These are phyloP conservation scores for Neodiprion virginianus DNA, from an alignment of 1,140 invertebrate species.

Conservation along the genomic window DNA sequence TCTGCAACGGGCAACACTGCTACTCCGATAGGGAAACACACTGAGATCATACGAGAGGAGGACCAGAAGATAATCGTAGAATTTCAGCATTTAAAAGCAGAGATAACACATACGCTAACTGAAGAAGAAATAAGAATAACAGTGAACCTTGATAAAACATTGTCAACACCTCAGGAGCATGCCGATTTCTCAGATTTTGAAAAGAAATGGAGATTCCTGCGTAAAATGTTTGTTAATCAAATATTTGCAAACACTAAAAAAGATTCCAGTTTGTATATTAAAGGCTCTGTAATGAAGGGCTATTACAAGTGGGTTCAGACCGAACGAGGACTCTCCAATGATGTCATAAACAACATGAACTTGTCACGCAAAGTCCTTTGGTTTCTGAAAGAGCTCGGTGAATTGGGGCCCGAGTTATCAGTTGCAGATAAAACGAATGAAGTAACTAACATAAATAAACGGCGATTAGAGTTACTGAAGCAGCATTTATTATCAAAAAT, in stretches of 20 bases:
- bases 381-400: constrained; percentile 46
- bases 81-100: constrained; percentile 35
- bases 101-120: constrained; percentile 34
- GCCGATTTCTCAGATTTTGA: constrained; percentile 30
- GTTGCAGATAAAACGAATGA: constrained; percentile 28
- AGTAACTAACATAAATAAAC: constrained; percentile 29
- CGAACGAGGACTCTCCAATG: constrained; percentile 13
- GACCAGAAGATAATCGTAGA: constrained; percentile 2
- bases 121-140: constrained; percentile 40
- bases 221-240: constrained; percentile 46
- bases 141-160: neutral
- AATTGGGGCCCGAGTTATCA: constrained; percentile 34
- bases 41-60: constrained; percentile 11
- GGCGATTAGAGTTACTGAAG: constrained; percentile 32
- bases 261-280: constrained; percentile 37
- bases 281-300: constrained; percentile 35
- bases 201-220: constrained; percentile 44
- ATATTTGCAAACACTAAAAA: constrained; percentile 36
- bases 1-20: constrained; percentile 29
- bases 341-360: constrained; percentile 25
- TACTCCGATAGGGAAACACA: neutral
- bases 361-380: constrained; percentile 38
- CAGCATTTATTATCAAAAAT: constrained; percentile 41
- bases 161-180: constrained; percentile 10
- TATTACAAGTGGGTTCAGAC: constrained; percentile 39